phyloP scores from a whole-genome alignment of 2,888 invertebrate species.

The Zonitis immaculata region DNA sequence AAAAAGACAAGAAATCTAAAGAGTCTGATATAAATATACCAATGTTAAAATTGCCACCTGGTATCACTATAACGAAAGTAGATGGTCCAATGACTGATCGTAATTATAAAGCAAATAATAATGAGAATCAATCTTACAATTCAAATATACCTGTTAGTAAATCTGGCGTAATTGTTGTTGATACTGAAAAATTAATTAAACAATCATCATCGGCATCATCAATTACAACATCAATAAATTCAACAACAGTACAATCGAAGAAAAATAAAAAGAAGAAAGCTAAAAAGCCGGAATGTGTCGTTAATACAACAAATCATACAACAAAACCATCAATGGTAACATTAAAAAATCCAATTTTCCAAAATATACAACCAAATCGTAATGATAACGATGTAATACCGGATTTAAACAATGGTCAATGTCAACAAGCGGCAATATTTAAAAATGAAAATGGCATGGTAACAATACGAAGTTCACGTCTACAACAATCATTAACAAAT shows the following conservation, averaged over 20 bases:
- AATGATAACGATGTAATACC: conserved; percentile 37
- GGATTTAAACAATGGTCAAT: conserved; percentile 29
- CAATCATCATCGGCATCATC: conserved; percentile 15
- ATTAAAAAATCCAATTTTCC: conserved; percentile 73
- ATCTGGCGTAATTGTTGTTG: conserved; percentile 58
- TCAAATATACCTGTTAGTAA: conserved; percentile 40
- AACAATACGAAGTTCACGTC: conserved; percentile 72
- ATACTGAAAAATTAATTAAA: conserved; percentile 54
- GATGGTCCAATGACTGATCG: conserved; percentile 45
- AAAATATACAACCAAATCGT: conserved; percentile 50
- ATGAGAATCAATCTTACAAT: conserved; percentile 27
- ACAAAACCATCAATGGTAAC: conserved; percentile 64
- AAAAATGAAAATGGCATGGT: conserved; percentile 76
- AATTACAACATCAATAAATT: conserved; percentile 1
- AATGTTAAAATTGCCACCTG: conserved; percentile 44
- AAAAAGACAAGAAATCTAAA: conserved; percentile 24
- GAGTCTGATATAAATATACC: conserved; percentile 38
- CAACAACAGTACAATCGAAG: conserved; percentile 29
- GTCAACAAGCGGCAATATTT: conserved; percentile 62
- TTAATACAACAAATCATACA: conserved; percentile 20
- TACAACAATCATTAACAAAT: conserved; percentile 42
- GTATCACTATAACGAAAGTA: conserved; percentile 51
- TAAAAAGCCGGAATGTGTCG: conserved; percentile 44
- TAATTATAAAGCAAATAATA: conserved; percentile 31
- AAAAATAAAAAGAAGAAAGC: conserved; percentile 56